phyloP scores from a whole-genome alignment of 1,140 invertebrate genomes.

The Halotydeus destructor region DNA sequence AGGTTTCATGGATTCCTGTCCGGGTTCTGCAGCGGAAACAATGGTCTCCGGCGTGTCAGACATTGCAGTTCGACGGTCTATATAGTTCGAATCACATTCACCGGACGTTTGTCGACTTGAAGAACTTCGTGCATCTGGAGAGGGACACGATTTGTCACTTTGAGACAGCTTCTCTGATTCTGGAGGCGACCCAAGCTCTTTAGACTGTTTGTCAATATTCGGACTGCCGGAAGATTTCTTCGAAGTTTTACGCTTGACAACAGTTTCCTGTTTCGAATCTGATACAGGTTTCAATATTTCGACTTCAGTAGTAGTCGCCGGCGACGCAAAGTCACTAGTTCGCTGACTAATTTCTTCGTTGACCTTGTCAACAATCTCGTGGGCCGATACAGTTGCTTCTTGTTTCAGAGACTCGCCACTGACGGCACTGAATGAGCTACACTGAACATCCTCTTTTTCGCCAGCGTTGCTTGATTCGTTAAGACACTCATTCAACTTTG shows the following conservation, averaged over 20 bases:
- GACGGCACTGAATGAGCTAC: too few species aligned
- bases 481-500: too few species aligned
- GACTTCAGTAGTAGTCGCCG: too few species aligned
- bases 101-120: conserved; percentile 60
- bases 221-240: too few species aligned
- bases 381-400: conserved; percentile 27
- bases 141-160: conserved; percentile 36
- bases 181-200: background rate
- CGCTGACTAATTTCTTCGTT: conserved; percentile 29
- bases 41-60: conserved; percentile 71
- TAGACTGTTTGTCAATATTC: too few species aligned
- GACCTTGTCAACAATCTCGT: conserved; percentile 31
- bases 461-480: too few species aligned
- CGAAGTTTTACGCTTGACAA: too few species aligned
- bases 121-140: conserved; percentile 30
- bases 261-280: too few species aligned
- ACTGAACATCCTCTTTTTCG: too few species aligned
- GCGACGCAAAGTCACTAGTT: too few species aligned
- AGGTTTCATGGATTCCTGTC: conserved; percentile 16
- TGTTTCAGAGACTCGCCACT: too few species aligned
- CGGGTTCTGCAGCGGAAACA: conserved; percentile 36
- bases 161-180: background rate
- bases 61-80: conserved; percentile 24
- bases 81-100: conserved; percentile 45
- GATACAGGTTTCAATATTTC: too few species aligned